Base-by-base conservation (phyloP, 2,113 vertebrate species). In the Pseudorasbora parva region DNA sequence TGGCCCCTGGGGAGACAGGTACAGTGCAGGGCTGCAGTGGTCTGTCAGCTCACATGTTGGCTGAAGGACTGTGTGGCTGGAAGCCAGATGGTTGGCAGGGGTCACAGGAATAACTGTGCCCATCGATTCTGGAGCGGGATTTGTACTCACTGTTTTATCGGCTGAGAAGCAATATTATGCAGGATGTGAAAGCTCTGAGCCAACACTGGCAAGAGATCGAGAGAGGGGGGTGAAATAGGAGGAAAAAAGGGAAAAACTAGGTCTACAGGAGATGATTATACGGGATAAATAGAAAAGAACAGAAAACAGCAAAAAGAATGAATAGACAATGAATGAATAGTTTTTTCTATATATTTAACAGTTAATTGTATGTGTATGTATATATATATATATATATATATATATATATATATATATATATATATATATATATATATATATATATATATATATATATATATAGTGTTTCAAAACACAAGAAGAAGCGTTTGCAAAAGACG, bases 21-120 rank as follows among this genome's bases (percentile, higher is more conserved):
- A 56, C 12, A 72, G 73, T 41, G 75, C 73, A 82, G 56, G 37
- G 56, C 57, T 75, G 66, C 14, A 64, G 71, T 45, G 68, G 84
- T 19, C 81, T 85, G 86, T 80, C 84, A 80, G 41, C 43, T 80
- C 64, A 19, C 27, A 69, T 56, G 11, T 45, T 83, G 81, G 77
- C 82, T 56, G 30, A 78, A 77, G 21, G 41, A 60, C 23, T 72
- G 56, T 78, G 62, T 73, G 83, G 83, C 54, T 19, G 27, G 10
- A 64, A 59, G 80, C 86, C 80, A 82, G 84, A 19, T 47, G 43
- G 73, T 15, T 54, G 79, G 84, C 84, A 83, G 72, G 87, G 88
- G 89, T 87, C 83, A 27, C 85, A 88, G 85, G 49, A 86, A 89
- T 89, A 87, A 82, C 51, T 74, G 43, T 86, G 84, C 78, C 78